These are phyloP conservation scores for Cerastis rubricosa DNA, from an alignment of 2,888 invertebrate species.

Conservation along the genomic window DNA sequence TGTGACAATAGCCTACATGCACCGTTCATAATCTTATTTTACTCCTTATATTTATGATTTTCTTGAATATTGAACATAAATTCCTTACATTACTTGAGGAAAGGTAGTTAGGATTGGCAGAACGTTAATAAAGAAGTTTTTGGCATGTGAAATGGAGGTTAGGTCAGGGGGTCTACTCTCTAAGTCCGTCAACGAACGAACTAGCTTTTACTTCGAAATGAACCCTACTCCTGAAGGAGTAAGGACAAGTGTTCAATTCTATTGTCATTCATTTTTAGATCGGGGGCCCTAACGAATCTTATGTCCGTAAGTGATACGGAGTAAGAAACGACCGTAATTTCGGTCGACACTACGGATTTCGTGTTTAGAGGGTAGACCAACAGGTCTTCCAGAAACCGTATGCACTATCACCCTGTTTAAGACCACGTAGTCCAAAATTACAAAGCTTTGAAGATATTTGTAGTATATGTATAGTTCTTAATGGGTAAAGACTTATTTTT, in stretches of 20 bases:
- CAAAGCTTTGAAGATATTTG: background rate
- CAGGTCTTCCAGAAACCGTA: background rate
- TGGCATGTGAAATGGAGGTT: background rate
- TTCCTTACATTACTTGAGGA: background rate
- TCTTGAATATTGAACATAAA: background rate
- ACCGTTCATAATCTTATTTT: background rate
- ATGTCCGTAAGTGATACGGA: too few species aligned
- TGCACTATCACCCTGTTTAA: background rate
- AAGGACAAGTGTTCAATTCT: too few species aligned
- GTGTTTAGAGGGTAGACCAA: too few species aligned
- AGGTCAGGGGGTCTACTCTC: background rate
- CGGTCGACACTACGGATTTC: too few species aligned
- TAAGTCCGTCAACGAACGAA: too few species aligned
- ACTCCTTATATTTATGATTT: background rate
- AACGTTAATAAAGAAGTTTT: background rate
- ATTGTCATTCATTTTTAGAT: too few species aligned
- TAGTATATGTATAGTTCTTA: background rate
- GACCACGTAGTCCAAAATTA: background rate
- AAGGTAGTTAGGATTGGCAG: background rate
- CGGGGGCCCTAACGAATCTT: too few species aligned
- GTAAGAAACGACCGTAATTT: too few species aligned
- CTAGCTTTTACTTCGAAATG: too few species aligned
- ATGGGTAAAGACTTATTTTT: background rate
- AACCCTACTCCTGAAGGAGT: too few species aligned
- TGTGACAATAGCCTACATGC: conserved; percentile 30